Percentiles rank a stretch among this genome's conserved stretches.
These are phyloP conservation scores for Mesoclemmys tuberculata DNA, from an alignment of 2,113 vertebrate genomes.

Conservation along the genomic window DNA sequence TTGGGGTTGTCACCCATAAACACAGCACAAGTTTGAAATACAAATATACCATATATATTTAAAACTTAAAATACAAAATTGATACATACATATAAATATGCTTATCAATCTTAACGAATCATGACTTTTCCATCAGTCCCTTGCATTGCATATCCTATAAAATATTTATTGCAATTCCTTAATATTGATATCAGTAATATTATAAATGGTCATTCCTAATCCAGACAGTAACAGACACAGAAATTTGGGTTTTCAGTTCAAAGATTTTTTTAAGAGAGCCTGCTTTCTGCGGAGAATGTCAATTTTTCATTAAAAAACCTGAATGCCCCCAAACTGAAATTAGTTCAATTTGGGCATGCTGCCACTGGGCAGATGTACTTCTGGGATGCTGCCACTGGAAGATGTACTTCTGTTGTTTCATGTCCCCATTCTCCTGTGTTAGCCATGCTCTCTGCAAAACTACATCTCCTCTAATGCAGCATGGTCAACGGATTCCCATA, in stretches of 20 bases:
- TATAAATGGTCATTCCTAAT: too few species aligned
- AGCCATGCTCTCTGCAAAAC: not conserved
- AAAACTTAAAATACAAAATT: too few species aligned
- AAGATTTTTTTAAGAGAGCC: not conserved
- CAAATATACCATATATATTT: too few species aligned
- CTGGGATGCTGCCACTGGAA: not conserved
- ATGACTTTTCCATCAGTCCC: too few species aligned
- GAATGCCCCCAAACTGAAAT: not conserved
- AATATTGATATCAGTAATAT: too few species aligned
- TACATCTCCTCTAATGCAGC: not conserved
- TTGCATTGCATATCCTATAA: too few species aligned
- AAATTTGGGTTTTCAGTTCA: not conserved
- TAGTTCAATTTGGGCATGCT: not conserved
- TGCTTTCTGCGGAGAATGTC: not conserved
- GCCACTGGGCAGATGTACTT: not conserved
- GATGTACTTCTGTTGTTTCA: not conserved
- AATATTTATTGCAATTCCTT: too few species aligned
- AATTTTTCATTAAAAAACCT: not conserved
- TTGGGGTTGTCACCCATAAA: too few species aligned
- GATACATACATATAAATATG: too few species aligned
- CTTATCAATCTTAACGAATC: too few species aligned
- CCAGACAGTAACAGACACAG: too few species aligned
- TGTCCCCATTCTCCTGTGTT: not conserved
- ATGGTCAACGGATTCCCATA: not conserved
- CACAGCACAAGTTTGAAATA: too few species aligned